Evolutionary conservation across 1,140 invertebrate species (phyloP), one percentile per base, ranked within the genome.

Genomic region (Sitobion miscanthi): DNA sequence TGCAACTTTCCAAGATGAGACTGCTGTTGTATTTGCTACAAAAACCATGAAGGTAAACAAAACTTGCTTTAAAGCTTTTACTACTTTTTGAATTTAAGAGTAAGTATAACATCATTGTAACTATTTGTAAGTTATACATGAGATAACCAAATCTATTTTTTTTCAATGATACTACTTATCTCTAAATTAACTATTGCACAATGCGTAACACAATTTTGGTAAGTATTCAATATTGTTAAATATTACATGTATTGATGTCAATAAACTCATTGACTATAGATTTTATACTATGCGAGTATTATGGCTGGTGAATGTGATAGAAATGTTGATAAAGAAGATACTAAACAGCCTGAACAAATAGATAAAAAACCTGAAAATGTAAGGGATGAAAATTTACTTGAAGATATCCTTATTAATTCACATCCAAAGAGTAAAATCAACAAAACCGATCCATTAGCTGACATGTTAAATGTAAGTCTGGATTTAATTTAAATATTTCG

Each of bases 271-370:
- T 20, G n/a, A 21, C 54, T 96, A 95, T 96, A 98, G 96, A 97
- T 99, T 95, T 95, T 99, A 1, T 99, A 98, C 95, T 99, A 98
- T 95, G 98, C 98, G 45, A 98, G 97, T 95, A 97, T 99, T 94
- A 94, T 98, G 94, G 98, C 98, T 1, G 98, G 98, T 52, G 96
- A 96, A 83, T 95, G 97, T 94, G 98, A 99, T 94, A 95, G 96
- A 20, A 25, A 42, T 11, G 2, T 42, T 54, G 23, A 86, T 86
- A 85, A 30, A 57, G 49, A 54, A 42, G 49, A 93, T 86, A 86
- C 57, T 54, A 93, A 86, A 85, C n/a, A 82, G 38, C 49, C 23
- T 57, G 91, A 93, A 21, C 86, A 93, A 93, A 83, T 52, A 49
- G 91, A 91, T 3, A 83, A 83, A 91, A 91, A 47, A 52, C 1